Conservation (phyloP, 2,888 invertebrate genomes). For the Nomada fabriciana region DNA sequence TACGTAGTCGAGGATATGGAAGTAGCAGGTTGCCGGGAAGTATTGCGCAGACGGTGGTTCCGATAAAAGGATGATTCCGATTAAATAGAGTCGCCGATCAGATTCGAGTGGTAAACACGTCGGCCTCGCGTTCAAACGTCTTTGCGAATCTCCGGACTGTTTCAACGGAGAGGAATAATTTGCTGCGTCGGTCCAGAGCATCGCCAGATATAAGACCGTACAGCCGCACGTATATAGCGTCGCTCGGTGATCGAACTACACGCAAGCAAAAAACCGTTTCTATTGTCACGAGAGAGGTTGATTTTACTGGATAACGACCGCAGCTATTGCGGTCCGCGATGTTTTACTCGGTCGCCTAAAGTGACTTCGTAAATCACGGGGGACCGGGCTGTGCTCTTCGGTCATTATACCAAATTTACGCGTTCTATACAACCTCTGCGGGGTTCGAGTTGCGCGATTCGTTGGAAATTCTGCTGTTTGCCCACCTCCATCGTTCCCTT, state of each 20-base stretch:
- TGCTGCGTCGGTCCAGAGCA: too few relatives aligned
- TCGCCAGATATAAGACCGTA: neutral
- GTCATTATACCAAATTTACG: slow-evolving; percentile 71
- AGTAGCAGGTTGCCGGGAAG: neutral
- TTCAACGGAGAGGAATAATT: slow-evolving; percentile 51
- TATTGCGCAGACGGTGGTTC: neutral
- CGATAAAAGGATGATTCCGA: slow-evolving; percentile 43
- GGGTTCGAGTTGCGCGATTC: slow-evolving; percentile 50
- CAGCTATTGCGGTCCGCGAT: slow-evolving; percentile 66
- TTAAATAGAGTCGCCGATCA: slow-evolving; percentile 73
- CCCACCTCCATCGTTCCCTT: slow-evolving; percentile 19
- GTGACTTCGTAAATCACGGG: slow-evolving; percentile 77
- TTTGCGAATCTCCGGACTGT: slow-evolving; percentile 74
- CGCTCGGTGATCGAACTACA: neutral
- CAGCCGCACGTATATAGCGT: neutral
- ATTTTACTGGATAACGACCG: slow-evolving; percentile 69
- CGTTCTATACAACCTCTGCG: slow-evolving; percentile 49
- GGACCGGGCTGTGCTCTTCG: slow-evolving; percentile 68
- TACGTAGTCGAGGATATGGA: slow-evolving; percentile 33
- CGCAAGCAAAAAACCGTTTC: slow-evolving; percentile 20
- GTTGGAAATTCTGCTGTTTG: slow-evolving; percentile 45
- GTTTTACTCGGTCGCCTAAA: slow-evolving; percentile 74
- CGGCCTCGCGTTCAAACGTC: slow-evolving; percentile 64
- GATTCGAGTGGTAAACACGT: slow-evolving; percentile 44
- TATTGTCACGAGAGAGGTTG: slow-evolving; percentile 48